Conservation (phyloP, 2,113 vertebrate genomes). For the Motacilla alba region DNA sequence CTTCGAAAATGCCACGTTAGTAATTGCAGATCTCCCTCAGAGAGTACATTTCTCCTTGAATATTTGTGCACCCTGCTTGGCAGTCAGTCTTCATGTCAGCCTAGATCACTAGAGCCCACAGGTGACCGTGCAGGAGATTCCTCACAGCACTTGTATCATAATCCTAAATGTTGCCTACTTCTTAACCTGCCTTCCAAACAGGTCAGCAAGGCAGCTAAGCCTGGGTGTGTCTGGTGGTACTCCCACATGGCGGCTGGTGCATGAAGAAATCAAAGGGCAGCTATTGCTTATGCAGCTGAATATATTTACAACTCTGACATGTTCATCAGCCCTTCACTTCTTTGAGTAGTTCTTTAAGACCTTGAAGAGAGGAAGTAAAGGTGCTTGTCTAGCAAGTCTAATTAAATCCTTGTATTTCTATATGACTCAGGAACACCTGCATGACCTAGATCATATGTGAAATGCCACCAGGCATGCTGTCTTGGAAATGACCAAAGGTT, state of each 20-base stretch:
- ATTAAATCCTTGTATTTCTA: neutral
- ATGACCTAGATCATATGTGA: neutral
- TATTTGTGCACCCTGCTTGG: neutral
- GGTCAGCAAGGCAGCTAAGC: neutral
- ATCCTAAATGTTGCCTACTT: rapidly evolving
- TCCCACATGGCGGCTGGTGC: rapidly evolving
- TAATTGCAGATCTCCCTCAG: neutral
- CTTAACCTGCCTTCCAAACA: neutral
- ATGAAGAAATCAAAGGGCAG: neutral
- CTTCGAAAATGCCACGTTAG: neutral
- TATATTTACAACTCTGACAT: neutral
- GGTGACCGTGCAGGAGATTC: neutral
- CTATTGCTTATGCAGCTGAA: neutral
- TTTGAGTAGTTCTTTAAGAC: neutral
- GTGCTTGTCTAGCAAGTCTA: neutral
- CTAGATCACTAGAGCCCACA: neutral
- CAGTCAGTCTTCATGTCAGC: neutral
- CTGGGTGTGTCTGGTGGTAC: neutral
- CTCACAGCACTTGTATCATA: neutral
- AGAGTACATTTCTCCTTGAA: neutral
- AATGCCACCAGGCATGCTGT: neutral
- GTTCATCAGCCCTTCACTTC: neutral
- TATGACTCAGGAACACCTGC: neutral
- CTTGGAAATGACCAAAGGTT: neutral
- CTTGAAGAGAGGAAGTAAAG: neutral